Evolutionary conservation across 2,797 vertebrate species (phyloP), one percentile per base, ranked within the genome.

Genomic region (Sorex maritimensis): DNA sequence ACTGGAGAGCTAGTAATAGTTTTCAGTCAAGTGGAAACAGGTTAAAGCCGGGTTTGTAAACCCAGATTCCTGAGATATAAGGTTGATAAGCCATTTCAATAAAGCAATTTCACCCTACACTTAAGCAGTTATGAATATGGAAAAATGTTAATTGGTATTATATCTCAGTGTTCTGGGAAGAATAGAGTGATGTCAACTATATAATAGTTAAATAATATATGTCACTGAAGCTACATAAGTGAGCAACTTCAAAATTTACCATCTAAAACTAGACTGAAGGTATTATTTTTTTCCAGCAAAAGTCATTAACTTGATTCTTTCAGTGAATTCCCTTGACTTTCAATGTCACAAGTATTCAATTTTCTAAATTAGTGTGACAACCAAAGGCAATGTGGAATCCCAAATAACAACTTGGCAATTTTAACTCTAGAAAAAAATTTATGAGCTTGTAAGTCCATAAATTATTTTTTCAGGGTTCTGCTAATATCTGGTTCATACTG

Each of bases 351-450:
- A 34, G 1, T 67, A 72, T 3, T 2, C 6, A 12, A 17, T 49
- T 86, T 44, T 90, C n/a, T 28, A 68, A 94, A 78, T 87, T 63
- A 63, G 9, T 38, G 9, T 38, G 46, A 81, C 23, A 65, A 21
- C 34, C 28, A 74, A 78, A 74, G 17, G 4, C n/a, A 30, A 82
- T 74, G 30, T 41, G 10, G 6, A n/a, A 67, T 49, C 26, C 24
- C 67, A 82, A 24, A 1, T 21, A 86, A 9, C 26, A 90, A 13
- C 24, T 34, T 55, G 5, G 77, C 6, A n/a, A 10, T 41, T 34
- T 63, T n/a, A 67, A 38, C 13, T n/a, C 49, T 74, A 34, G 13
- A 52, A 74, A 58, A 38, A 52, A 61, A 90, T 34, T 1, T 34
- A 34, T 34, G 34, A 1, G 34, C 1, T 10, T 0, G 12, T 41